Evolutionary conservation across 2,888 invertebrate species (phyloP).

Genomic region (Drosophila ochracea): DNA sequence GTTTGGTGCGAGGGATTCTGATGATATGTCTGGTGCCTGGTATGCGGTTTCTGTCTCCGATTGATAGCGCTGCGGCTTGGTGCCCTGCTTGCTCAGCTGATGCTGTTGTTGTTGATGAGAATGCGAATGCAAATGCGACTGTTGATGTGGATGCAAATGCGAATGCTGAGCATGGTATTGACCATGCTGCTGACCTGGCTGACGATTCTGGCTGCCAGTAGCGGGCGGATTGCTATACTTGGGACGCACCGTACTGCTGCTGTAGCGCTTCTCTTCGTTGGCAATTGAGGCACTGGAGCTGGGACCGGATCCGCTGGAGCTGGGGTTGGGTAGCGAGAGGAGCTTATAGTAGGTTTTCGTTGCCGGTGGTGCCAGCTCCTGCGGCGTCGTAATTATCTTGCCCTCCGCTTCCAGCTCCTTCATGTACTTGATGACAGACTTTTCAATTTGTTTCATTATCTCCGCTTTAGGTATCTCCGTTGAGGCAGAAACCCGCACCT

Average conservation of each 20-base stretch:
- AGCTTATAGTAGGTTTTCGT: constrained; percentile 81
- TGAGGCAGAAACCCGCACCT: constrained; percentile 79
- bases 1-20: constrained; percentile 81
- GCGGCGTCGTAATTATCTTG: constrained; percentile 79
- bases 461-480: constrained; percentile 84
- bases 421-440: constrained; percentile 85
- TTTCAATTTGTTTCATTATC: constrained; percentile 85
- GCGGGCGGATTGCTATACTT: constrained; percentile 66
- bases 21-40: constrained; percentile 63
- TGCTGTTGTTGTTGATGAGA: constrained; percentile 18
- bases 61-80: constrained; percentile 66
- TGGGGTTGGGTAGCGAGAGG: constrained; percentile 55
- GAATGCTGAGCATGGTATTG: constrained; percentile 35
- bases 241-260: constrained; percentile 81
- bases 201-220: constrained; percentile 28
- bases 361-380: constrained; percentile 68
- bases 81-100: constrained; percentile 24
- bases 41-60: constrained; percentile 77
- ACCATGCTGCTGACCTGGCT: constrained; percentile 35
- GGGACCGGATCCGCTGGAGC: constrained; percentile 1
- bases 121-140: neutral
- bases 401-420: constrained; percentile 84
- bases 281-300: constrained; percentile 9
- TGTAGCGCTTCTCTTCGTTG: constrained; percentile 72
- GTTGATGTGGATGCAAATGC: constrained; percentile 26